These are phyloP conservation scores for Hetaerina americana DNA, from an alignment of 1,140 invertebrate species.

Conservation along the genomic window DNA sequence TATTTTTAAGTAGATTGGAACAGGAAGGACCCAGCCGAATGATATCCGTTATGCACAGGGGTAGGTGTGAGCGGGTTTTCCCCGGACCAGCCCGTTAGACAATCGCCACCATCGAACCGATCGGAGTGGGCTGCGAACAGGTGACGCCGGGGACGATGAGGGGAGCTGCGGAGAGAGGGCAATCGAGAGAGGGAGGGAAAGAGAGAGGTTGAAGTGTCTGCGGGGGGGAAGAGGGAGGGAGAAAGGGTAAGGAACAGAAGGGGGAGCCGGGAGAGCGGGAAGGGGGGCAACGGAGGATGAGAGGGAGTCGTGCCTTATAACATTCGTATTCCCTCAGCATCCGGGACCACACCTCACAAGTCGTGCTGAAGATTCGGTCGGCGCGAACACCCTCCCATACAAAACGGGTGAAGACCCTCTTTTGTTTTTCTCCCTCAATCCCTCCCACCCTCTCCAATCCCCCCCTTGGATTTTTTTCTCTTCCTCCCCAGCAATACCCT, in stretches of 20 bases:
- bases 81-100: neutral
- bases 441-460: neutral
- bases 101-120: neutral
- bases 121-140: neutral
- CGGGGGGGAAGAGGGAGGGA: no score
- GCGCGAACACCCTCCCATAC: neutral
- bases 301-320: no score
- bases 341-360: neutral
- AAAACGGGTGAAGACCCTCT: neutral
- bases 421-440: neutral
- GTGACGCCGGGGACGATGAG: neutral
- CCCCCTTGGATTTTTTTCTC: no score
- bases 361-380: neutral
- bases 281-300: no score
- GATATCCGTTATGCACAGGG: no score
- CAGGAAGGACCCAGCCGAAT: no score
- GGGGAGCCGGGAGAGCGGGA: neutral
- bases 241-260: neutral
- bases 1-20: no score
- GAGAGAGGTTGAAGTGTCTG: no score
- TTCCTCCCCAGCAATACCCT: no score
- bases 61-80: neutral
- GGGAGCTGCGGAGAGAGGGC: neutral
- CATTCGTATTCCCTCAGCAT: neutral
- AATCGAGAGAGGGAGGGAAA: neutral